phyloP scores from a whole-genome alignment of 2,113 vertebrate species.

The Otocyon megalotis region DNA sequence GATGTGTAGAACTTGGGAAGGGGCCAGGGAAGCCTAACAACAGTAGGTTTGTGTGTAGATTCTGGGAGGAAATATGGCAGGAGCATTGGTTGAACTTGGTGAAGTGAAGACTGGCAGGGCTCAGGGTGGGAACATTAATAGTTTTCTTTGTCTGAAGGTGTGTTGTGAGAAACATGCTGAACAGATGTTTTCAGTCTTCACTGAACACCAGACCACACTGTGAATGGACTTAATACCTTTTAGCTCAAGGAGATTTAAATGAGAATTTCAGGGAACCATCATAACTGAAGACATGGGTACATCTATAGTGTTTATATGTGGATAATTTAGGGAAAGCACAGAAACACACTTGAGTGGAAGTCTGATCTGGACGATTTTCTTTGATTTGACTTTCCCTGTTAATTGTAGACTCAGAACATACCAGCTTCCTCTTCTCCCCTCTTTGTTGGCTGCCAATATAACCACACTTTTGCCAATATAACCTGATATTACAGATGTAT shows the following conservation, averaged over 20 bases:
- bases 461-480: neutral
- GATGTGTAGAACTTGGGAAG: neutral
- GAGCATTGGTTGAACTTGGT: neutral
- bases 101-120: neutral
- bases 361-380: neutral
- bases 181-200: conserved; percentile 26
- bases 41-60: neutral
- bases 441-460: neutral
- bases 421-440: neutral
- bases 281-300: neutral
- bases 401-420: neutral
- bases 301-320: neutral
- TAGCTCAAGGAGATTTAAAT: neutral
- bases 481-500: neutral
- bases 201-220: neutral
- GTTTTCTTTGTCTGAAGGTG: neutral
- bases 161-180: neutral
- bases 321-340: neutral
- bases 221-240: neutral
- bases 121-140: neutral
- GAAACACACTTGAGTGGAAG: neutral
- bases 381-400: neutral
- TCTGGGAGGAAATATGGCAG: neutral
- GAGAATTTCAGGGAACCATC: neutral
- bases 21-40: neutral